Evolutionary conservation across 1,140 invertebrate genomes (phyloP), one percentile per base, ranked within the genome.

Genomic region (Anthonomus grandis): DNA sequence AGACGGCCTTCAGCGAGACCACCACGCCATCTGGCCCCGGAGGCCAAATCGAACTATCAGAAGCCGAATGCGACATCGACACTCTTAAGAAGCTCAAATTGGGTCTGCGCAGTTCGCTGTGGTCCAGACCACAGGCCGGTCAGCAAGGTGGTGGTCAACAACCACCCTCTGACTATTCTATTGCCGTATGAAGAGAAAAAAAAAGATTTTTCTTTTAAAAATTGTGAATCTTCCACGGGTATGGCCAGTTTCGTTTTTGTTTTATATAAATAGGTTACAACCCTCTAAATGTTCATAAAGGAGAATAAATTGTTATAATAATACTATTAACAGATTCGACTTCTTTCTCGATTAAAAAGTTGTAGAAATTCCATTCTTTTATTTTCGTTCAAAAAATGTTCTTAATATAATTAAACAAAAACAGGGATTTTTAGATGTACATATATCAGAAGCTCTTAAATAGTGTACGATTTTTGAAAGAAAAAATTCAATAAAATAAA

Each of bases 1-100:
- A 84, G 65, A 82, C 81, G 15, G 75, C 79, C 22, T 83, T 83
- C 57, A 74, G 76, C 19, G 74, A 74, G 57, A 13, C 71, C 71
- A 22, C 57, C 69, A 38, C 56, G 25, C 27, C 53, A 36, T 24
- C 63, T 42, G 17, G 56, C 31, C 27, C 70, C 63, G 41, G 67
- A 63, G 53, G 79, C 77, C 62, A 76, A 77, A 60, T 76, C 74
- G 84, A 86, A 67, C 70, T 85, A 44, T 83, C 82, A 64, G 84
- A 86, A 65, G 83, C 84, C 24, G 85, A 87, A 70, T 86, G 83
- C 74, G 86, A 87, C 74, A 83, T 86, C 69, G 86, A 87, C 64
- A 86, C 85, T n/a, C 68, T 87, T 46, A 87, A 87, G 67, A 87
- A 87, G 70, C 71, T 87, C 27, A 87, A 87, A 73, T 74, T 87